A percentile compares a stretch with the other conserved stretches of the same genome.
Evolutionary conservation across 2,888 invertebrate genomes (phyloP).

Genomic region (Argynnis bischoffii): DNA sequence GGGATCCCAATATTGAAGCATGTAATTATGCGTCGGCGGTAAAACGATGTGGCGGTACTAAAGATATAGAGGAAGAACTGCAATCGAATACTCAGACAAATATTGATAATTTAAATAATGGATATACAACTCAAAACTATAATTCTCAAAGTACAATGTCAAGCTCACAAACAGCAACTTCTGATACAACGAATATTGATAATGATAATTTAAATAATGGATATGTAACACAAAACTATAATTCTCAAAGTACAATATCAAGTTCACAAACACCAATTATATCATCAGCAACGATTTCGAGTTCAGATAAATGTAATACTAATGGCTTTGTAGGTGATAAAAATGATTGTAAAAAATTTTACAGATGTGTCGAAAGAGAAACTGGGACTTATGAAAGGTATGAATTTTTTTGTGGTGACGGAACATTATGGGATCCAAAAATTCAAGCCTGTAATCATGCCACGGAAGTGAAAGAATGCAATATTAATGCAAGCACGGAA

Average conservation of each 20-base stretch:
- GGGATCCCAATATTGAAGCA: constrained; percentile 80
- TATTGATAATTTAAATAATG: not conserved
- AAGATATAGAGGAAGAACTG: constrained; percentile 1
- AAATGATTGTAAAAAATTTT: constrained; percentile 85
- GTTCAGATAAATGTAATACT: constrained; percentile 28
- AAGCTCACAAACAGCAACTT: constrained; percentile 2
- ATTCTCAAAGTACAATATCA: constrained; percentile 32
- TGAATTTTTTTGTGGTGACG: constrained; percentile 82
- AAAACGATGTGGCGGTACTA: constrained; percentile 39
- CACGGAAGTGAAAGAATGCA: constrained; percentile 65
- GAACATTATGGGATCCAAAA: constrained; percentile 83
- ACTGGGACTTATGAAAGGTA: constrained; percentile 73
- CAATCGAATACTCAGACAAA: constrained; percentile 2
- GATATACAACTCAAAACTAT: constrained; percentile 1
- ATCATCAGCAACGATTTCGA: constrained; percentile 3
- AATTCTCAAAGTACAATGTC: constrained; percentile 7
- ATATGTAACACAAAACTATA: constrained; percentile 15
- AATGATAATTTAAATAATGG: constrained; percentile 6
- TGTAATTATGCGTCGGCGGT: constrained; percentile 82
- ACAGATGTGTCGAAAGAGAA: constrained; percentile 84
- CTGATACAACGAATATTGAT: not conserved
- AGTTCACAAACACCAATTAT: constrained; percentile 26
- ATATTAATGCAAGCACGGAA: constrained; percentile 24
- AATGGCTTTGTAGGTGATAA: constrained; percentile 84
- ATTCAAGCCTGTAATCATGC: constrained; percentile 82